These are phyloP conservation scores for Bombylius discolor DNA, from an alignment of 2,888 invertebrate species.

Conservation along the genomic window DNA sequence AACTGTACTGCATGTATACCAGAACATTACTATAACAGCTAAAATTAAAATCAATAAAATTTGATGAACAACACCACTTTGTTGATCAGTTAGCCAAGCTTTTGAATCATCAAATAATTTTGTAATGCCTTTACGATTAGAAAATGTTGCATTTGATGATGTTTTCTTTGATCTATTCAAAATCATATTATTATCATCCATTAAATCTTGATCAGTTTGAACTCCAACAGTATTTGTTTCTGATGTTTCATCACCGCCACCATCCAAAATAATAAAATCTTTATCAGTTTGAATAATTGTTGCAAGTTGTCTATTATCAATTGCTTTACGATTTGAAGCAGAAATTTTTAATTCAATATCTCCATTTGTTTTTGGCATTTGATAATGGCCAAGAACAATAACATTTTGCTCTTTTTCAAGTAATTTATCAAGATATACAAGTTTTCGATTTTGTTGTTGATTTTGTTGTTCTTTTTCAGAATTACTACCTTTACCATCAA, in stretches of 20 bases:
- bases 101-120: conserved; percentile 22
- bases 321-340: conserved; percentile 17
- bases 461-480: conserved; percentile 17
- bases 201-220: neutral
- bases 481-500: conserved; percentile 53
- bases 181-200: neutral
- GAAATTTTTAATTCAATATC: conserved; percentile 30
- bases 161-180: conserved; percentile 43
- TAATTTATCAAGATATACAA: conserved; percentile 40
- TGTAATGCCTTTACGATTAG: neutral
- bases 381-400: conserved; percentile 50
- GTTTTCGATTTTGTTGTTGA: conserved; percentile 28
- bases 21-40: conserved; percentile 57
- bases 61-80: conserved; percentile 60
- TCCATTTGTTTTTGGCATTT: conserved; percentile 48
- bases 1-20: conserved; percentile 61
- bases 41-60: conserved; percentile 53
- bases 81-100: conserved; percentile 58
- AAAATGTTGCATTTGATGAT: neutral
- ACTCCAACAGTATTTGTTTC: conserved; percentile 22
- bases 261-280: conserved; percentile 15
- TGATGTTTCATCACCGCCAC: neutral
- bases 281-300: conserved; percentile 20
- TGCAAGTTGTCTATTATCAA: conserved; percentile 23
- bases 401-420: conserved; percentile 27